These are phyloP conservation scores for Furnarius figulus DNA, from an alignment of 2,113 vertebrate genomes.

Conservation along the genomic window DNA sequence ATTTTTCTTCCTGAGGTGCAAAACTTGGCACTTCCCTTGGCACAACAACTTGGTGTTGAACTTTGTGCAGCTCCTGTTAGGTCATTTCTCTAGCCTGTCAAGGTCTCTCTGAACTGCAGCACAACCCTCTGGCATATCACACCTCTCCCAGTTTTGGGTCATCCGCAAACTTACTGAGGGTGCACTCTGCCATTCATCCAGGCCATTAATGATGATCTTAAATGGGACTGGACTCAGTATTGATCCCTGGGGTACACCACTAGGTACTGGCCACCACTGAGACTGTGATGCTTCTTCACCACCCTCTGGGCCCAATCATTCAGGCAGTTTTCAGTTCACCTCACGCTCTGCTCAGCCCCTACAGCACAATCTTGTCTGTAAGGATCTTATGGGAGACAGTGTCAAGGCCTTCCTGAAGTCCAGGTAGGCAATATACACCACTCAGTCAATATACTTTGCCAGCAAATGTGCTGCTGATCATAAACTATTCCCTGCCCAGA, in stretches of 20 bases:
- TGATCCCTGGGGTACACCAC: not conserved
- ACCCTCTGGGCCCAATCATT: not conserved
- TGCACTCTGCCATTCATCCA: not conserved
- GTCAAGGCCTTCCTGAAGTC: not conserved
- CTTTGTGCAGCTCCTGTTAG: not conserved
- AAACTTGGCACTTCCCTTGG: not conserved
- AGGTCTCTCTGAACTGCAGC: not conserved
- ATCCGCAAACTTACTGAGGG: not conserved
- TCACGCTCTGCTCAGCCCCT: not conserved
- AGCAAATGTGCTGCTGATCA: not conserved
- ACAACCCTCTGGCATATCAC: not conserved
- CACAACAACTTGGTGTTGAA: no score
- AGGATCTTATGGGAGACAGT: not conserved
- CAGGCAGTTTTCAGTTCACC: not conserved
- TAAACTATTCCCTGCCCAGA: not conserved
- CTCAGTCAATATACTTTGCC: not conserved
- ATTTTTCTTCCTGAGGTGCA: not conserved
- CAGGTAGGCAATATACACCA: not conserved
- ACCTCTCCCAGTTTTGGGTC: not conserved
- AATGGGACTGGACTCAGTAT: not conserved
- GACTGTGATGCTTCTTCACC: not conserved
- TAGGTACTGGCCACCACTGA: not conserved
- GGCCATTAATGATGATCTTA: not conserved
- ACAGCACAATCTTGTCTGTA: not conserved
- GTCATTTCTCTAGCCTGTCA: not conserved